Evolutionary conservation across 2,797 vertebrate species (phyloP), one percentile per base, ranked within the genome.

Genomic region (Rhadinocentrus ornatus): DNA sequence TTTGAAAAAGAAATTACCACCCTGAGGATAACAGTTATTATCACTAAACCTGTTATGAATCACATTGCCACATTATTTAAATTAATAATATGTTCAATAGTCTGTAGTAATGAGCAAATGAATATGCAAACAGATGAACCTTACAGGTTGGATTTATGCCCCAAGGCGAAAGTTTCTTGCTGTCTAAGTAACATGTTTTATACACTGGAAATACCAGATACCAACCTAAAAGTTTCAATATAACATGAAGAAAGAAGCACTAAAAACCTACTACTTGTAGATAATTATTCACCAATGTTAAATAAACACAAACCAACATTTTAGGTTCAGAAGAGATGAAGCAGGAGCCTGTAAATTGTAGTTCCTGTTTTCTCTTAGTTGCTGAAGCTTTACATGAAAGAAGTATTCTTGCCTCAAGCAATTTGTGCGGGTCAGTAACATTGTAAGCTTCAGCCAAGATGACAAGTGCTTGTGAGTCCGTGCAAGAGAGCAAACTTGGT

Each of bases 101-200:
- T 72, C 52, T 62, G 11, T 62, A 32, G 66, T 69, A 75, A 76
- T 81, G 60, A 75, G 61, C 24, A 58, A 66, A 77, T 78, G 57
- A 72, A 80, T 77, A 78, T 74, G 35, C 39, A 75, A 64, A 41
- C 46, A 61, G 57, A 11, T 65, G 55, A 70, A 41, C 12, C 37
- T 58, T 54, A 69, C 26, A 50, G 34, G 62, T 34, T 29, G 2
- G 31, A 73, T 60, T 61, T 63, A n/a, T 73, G 18, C 61, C 59
- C 56, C 6, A 2, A 41, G 39, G 75, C 74, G 39, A 13, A 26
- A 27, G 24, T 26, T 13, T 77, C 60, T 20, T n/a, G 24, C 32
- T 60, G 34, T 52, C 32, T 71, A 48, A 52, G 56, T 65, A 16
- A 29, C 20, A 59, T 20, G 27, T 16, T 59, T 24, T 29, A 29